These are phyloP conservation scores for Drosophila conformis DNA, from an alignment of 2,888 invertebrate species.

Conservation along the genomic window DNA sequence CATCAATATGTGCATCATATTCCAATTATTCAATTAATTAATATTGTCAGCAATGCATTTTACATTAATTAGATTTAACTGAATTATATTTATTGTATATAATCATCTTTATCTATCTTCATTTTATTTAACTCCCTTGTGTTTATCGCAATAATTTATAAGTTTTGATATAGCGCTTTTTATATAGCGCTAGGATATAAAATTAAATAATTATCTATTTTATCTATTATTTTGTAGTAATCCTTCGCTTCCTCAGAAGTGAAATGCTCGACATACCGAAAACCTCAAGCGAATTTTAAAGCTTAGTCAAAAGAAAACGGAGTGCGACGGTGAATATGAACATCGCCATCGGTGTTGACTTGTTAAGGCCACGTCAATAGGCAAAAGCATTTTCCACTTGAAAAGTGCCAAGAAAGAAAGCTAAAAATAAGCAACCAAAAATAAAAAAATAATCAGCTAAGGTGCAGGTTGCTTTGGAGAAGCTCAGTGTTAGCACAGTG, in stretches of 20 bases:
- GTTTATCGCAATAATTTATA: not conserved
- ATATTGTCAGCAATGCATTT: not conserved
- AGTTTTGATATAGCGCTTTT: no score
- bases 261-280: slow-evolving; percentile 1
- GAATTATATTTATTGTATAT: not conserved
- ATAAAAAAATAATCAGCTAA: slow-evolving; percentile 31
- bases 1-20: not conserved
- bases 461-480: slow-evolving; percentile 25
- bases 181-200: not conserved
- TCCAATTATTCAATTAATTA: not conserved
- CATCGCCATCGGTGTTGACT: slow-evolving; percentile 61
- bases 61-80: not conserved
- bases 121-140: not conserved
- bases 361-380: slow-evolving; percentile 70
- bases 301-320: slow-evolving; percentile 48
- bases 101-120: not conserved
- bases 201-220: not conserved
- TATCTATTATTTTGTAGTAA: not conserved
- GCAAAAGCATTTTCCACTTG: slow-evolving; percentile 81
- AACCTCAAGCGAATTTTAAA: slow-evolving; percentile 24
- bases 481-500: slow-evolving; percentile 1
- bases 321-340: slow-evolving; percentile 13
- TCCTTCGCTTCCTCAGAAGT: not conserved
- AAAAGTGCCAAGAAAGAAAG: slow-evolving; percentile 70
- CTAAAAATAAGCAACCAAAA: slow-evolving; percentile 22